Evolutionary conservation across 30 jellyfish, hydroid and myxozoan species (phyloP).

Genomic region (Chrysaora quinquecirrha): DNA sequence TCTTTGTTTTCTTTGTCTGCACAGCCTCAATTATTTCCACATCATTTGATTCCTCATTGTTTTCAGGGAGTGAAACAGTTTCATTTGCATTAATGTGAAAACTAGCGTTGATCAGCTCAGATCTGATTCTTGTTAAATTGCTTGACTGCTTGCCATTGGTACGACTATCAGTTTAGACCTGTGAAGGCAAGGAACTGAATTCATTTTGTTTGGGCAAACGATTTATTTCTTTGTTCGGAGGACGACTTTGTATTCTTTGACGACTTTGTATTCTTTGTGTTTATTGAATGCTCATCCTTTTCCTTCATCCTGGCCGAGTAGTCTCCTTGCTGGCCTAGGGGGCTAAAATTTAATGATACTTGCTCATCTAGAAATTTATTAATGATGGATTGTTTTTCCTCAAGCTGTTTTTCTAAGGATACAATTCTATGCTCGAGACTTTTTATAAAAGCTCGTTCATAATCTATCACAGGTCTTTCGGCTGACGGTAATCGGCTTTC

Average conservation of each 20-base stretch:
- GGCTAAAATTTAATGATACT: constrained; percentile 17
- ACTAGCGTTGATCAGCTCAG: not conserved
- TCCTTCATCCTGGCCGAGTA: constrained; percentile 27
- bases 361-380: constrained; percentile 8
- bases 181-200: too few species aligned
- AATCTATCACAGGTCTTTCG: not conserved
- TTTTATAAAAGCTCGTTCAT: not conserved
- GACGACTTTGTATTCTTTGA: too few species aligned
- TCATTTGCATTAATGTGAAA: not conserved
- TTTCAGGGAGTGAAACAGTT: not conserved
- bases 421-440: not conserved
- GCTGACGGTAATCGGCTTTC: constrained; percentile 34
- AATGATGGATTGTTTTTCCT: not conserved
- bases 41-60: not conserved
- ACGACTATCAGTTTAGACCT: too few species aligned
- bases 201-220: constrained; percentile 43
- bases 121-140: not conserved
- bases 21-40: not conserved
- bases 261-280: constrained; percentile 29
- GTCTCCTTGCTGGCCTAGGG: constrained; percentile 24
- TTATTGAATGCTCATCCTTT: constrained; percentile 32
- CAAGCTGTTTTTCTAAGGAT: constrained; percentile 8
- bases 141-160: too few species aligned
- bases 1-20: not conserved
- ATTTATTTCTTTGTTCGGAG: constrained; percentile 48